Evolutionary conservation across 2,888 invertebrate genomes (phyloP), one percentile per base, ranked within the genome.

Genomic region (Phalangium opilio): DNA sequence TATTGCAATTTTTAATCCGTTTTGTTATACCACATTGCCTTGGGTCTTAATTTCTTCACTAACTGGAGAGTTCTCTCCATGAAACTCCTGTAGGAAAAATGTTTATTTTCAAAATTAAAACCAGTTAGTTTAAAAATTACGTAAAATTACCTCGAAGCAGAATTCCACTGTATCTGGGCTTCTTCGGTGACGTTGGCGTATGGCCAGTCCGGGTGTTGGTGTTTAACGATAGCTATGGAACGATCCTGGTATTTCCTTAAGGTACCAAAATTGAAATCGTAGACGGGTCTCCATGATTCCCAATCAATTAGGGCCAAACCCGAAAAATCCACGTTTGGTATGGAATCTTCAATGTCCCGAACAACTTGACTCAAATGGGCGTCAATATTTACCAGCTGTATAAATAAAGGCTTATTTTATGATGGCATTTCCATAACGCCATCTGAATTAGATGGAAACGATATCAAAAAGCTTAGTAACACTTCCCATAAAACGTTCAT

Each of bases 261-360:
- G 0, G 69, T 67, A 0, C 77, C 80, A 65, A 78, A 49, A 17
- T 49, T 49, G 38, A 49, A 45, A 14, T 45, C 81, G 67, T 76
- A 81, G 5, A 81, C 70, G 5, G 85, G 85, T 41, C 81, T 68
- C 84, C 85, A 86, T 3, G 79, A 78, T 65, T 85, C 86, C 65
- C 83, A 83, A 67, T 85, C 85, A 54, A 86, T 81, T 15, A 85
- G 73, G 0, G 74, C 82, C 0, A 82, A 50, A 7, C 83, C 83
- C 73, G 66, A 32, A 72, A 72, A 61, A 39, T 45, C 50, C 18
- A 33, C 8, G 41, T 56, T 45, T 1, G 79, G 77, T 35, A 83
- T 72, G 50, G 75, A 70, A 52, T 73, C 67, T 1, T 73, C 67
- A 18, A 84, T 55, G 34, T 75, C 70, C 8, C 27, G 4, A 27